These are phyloP conservation scores for Lichenostomus cassidix DNA, from an alignment of 2,113 vertebrate genomes.

Conservation along the genomic window DNA sequence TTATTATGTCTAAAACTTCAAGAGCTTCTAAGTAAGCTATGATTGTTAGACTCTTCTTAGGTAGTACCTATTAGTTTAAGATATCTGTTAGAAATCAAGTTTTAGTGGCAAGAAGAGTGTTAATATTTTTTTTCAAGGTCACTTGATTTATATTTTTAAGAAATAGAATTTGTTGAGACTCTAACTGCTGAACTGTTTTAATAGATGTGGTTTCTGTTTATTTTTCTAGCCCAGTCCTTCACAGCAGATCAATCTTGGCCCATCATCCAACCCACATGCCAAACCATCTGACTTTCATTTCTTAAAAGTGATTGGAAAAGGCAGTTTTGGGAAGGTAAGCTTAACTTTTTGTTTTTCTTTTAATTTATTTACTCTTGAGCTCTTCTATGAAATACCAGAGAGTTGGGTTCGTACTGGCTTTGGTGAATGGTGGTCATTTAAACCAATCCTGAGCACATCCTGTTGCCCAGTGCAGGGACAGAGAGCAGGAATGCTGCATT, in stretches of 20 bases:
- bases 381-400: fast-evolving
- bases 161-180: neutral
- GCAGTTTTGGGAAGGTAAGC: conserved; percentile 93
- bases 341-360: neutral
- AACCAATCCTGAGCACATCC: neutral
- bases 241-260: conserved; percentile 97
- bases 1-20: neutral
- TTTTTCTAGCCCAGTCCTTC: conserved; percentile 90
- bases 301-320: conserved; percentile 97
- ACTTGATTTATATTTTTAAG: neutral
- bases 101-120: neutral
- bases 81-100: neutral
- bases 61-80: neutral
- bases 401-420: neutral
- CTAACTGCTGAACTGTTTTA: neutral
- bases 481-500: neutral
- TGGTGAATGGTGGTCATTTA: neutral
- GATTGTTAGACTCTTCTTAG: neutral
- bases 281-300: conserved; percentile 98
- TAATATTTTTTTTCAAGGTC: neutral
- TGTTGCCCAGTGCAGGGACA: neutral
- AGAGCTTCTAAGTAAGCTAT: neutral
- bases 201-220: neutral
- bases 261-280: conserved; percentile 95
- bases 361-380: neutral